phyloP scores from a whole-genome alignment of 2,797 vertebrate species.

The Poecile montanus region DNA sequence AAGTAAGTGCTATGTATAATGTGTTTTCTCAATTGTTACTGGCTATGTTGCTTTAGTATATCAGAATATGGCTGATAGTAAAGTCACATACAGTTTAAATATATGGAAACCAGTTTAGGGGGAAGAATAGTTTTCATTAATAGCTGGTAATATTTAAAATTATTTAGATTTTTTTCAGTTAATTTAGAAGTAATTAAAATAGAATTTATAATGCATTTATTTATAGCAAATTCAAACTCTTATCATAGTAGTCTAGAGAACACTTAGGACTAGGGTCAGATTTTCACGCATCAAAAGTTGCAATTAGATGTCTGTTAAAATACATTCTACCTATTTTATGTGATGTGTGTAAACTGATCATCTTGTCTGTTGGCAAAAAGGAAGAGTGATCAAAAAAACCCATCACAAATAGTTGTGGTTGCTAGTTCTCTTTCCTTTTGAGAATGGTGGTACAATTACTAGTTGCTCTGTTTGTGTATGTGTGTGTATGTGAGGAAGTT shows the following conservation, averaged over 20 bases:
- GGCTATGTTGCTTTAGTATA: background rate
- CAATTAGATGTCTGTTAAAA: background rate
- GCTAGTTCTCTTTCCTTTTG: background rate
- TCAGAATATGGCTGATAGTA: background rate
- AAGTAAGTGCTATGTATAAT: conserved; percentile 2
- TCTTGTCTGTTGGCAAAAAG: background rate
- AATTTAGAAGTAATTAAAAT: background rate
- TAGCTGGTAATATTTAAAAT: background rate
- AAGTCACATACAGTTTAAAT: background rate
- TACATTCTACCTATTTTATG: background rate
- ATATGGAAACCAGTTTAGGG: background rate
- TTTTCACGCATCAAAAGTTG: background rate
- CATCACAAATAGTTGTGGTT: background rate
- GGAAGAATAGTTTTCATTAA: background rate
- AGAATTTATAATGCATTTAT: background rate
- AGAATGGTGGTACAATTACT: background rate
- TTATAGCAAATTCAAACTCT: background rate
- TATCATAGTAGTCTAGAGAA: background rate
- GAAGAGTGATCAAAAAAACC: background rate
- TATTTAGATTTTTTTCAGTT: background rate
- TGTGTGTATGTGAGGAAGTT: background rate
- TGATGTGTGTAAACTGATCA: background rate
- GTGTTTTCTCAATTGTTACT: conserved; percentile 20
- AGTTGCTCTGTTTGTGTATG: background rate
- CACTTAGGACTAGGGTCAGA: background rate